Evolutionary conservation across 2,113 vertebrate species (phyloP).

Genomic region (Platysternon megacephalum): DNA sequence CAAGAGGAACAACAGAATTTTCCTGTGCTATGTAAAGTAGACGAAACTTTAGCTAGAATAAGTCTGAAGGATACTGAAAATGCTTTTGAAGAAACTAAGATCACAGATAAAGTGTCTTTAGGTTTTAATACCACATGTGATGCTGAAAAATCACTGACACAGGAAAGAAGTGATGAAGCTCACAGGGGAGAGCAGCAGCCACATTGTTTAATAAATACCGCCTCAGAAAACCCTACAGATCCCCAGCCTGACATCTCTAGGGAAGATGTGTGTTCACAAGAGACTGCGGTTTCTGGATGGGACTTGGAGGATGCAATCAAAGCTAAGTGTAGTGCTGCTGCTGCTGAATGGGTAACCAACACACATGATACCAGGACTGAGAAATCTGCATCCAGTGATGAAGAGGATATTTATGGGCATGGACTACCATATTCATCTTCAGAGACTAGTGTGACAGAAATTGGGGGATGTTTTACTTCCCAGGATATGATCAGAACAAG

Average conservation of each 20-base stretch:
- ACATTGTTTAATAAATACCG: neutral
- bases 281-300: neutral
- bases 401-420: slow-evolving; percentile 93
- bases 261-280: neutral
- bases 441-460: slow-evolving; percentile 75
- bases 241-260: neutral
- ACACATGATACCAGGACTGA: slow-evolving; percentile 18
- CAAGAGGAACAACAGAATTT: slow-evolving; percentile 25
- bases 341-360: slow-evolving; percentile 17
- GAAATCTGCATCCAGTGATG: slow-evolving; percentile 87
- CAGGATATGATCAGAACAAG: slow-evolving; percentile 73
- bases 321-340: neutral
- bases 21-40: neutral
- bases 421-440: slow-evolving; percentile 79
- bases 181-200: neutral
- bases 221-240: neutral
- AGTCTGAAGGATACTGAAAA: slow-evolving; percentile 9
- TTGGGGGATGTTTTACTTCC: slow-evolving; percentile 31
- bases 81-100: slow-evolving; percentile 6
- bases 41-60: neutral
- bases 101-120: neutral
- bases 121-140: neutral
- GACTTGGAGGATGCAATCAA: slow-evolving; percentile 1
- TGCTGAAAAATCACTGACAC: neutral
- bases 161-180: neutral